Conservation (phyloP, 2,113 vertebrate genomes). For the Camelus bactrianus region DNA sequence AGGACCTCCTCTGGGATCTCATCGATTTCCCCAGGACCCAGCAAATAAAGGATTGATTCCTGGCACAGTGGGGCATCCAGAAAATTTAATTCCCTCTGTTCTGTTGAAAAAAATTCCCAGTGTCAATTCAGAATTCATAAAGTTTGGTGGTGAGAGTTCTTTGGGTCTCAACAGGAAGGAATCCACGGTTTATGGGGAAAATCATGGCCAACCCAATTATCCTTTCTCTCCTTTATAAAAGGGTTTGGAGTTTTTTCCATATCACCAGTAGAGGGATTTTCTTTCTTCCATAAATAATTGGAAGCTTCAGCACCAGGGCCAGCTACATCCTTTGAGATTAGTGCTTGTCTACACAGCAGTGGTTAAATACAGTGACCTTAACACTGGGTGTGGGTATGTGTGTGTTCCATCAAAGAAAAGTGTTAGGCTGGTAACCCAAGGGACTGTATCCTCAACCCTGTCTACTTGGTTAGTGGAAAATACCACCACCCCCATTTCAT, state of each 20-base stretch:
- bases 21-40: neutral
- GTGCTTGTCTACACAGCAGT: neutral
- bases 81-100: neutral
- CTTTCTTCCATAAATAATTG: neutral
- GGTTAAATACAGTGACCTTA: neutral
- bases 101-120: neutral
- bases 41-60: neutral
- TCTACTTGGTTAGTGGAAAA: neutral
- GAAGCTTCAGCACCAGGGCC: conserved; percentile 37
- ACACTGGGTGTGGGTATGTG: too few species aligned
- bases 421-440: neutral
- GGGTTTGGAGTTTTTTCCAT: neutral
- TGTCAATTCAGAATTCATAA: neutral
- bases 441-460: neutral
- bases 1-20: neutral
- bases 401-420: neutral
- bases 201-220: neutral
- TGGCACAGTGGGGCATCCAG: neutral
- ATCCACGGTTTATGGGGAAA: neutral
- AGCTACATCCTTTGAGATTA: neutral
- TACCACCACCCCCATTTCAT: neutral
- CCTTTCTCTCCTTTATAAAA: neutral
- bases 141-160: neutral
- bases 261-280: neutral
- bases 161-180: neutral